These are phyloP conservation scores for Sorex araneus DNA, from an alignment of 2,113 vertebrate species.

Conservation along the genomic window DNA sequence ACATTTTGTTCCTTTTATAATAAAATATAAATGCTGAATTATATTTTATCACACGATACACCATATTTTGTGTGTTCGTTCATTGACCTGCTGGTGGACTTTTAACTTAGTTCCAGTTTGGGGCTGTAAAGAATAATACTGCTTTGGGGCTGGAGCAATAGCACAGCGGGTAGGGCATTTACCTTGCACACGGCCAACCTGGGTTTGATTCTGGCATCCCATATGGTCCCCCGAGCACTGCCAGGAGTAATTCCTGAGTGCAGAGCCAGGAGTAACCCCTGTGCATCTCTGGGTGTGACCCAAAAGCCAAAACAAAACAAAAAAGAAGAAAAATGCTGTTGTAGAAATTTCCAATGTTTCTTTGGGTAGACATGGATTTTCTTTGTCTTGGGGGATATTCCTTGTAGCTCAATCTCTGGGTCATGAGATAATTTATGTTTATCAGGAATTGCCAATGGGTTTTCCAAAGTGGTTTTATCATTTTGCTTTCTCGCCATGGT, in stretches of 20 bases:
- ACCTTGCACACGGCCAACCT: no score
- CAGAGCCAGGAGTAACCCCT: no score
- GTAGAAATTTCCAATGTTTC: not conserved
- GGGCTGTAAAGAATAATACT: no score
- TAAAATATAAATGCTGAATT: no score
- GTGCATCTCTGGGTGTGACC: no score
- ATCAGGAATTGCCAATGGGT: not conserved
- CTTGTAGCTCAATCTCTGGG: not conserved
- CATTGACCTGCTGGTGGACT: not conserved
- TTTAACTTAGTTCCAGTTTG: not conserved
- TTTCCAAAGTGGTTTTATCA: not conserved
- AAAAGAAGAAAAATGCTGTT: not conserved
- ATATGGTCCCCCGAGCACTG: no score
- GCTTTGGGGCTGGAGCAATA: no score
- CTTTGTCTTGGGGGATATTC: not conserved
- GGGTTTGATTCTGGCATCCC: no score
- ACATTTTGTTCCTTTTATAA: not conserved
- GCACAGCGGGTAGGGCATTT: no score
- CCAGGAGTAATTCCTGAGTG: no score
- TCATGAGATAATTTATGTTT: not conserved
- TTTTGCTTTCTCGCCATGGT: not conserved
- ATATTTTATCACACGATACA: not conserved
- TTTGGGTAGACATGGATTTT: not conserved
- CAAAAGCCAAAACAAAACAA: no score
- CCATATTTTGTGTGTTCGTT: not conserved